Evolutionary conservation across 2,888 invertebrate species (phyloP), one percentile per base, ranked within the genome.

Genomic region (Malthinus flaveolus): DNA sequence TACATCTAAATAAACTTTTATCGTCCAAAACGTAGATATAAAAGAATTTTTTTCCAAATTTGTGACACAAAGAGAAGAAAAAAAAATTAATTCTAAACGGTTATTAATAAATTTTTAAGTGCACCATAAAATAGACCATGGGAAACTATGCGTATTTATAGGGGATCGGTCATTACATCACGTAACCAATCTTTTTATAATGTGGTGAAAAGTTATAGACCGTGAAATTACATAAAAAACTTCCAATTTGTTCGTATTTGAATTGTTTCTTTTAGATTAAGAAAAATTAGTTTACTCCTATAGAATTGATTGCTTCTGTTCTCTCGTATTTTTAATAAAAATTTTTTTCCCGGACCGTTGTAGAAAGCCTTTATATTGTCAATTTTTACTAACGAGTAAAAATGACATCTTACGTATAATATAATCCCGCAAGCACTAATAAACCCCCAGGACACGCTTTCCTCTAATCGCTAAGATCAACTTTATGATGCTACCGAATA

Each of bases 311-410:
- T 23, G 23, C 23, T 23, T 23, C 23, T 23, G 23, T 23, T 23
- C 23, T 23, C 23, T 23, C 5, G 5, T 23, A 23, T 23, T 23
- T 23, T 23, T 23, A 23, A 23, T 23, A 23, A 23, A 23, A 23
- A 3, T 23, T 23, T 23, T 23, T 23, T 23, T 5, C 5, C 2
- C 23, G 5, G 5, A 23, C 23, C 23, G 23, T 23, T 23, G 5
- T 5, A 23, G 5, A 23, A 23, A 3, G 23, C 23, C 23, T 23
- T 23, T 23, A 57, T 48, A 15, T 33, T 48, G 50, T 50, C 36
- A 44, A 62, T 49, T 47, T 59, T 51, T 48, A 31, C 36, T 63
- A 61, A 63, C 59, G 61, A 61, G 59, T 61, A 63, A 63, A 61
- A 65, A 63, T 65, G 59, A 42, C 52, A 46, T 45, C 44, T 57